Evolutionary conservation across 2,888 invertebrate species (phyloP), one percentile per base, ranked within the genome.

Genomic region (Cheilosia pagana): DNA sequence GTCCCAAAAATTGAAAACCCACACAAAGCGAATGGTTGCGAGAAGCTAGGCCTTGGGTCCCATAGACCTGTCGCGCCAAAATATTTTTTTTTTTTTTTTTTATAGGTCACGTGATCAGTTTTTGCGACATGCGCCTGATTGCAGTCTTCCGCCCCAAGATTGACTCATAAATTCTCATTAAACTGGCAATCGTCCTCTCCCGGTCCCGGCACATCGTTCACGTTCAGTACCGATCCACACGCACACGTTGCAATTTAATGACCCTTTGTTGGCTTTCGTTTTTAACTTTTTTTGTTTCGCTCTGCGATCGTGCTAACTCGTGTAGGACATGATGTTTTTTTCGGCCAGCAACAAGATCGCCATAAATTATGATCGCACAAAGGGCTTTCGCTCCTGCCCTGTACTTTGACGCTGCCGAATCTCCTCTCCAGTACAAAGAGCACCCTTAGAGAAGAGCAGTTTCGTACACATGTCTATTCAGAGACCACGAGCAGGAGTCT

Each of bases 101-200:
- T n/a, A n/a, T n/a, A n/a, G n/a, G n/a, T n/a, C n/a, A n/a, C n/a
- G n/a, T n/a, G n/a, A n/a, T n/a, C n/a, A n/a, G n/a, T n/a, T n/a
- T n/a, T n/a, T n/a, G n/a, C 63, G 45, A 52, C 55, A 57, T 52
- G 41, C n/a, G 23, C 19, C 63, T 50, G 43, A 65, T 48, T 81
- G 65, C 21, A 25, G 45, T 57, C 28, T 55, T 59, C 39, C 19
- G 57, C 60, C 28, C 19, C 31, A 41, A 83, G 62, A 83, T 78
- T 78, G 72, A 74, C 59, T 60, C 79, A 83, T 83, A 79, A 83
- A 83, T 83, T 50, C 74, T 74, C 74, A 83, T 79, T 83, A 79
- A 78, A 74, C 39, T 59, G 21, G 45, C 62, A 12, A 25, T 78
- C 12, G 50, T 83, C 79, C 57, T 70, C 78, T 70, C 72, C 52